Conservation (phyloP, 2,797 vertebrate genomes). For the Cossypha heuglini region DNA sequence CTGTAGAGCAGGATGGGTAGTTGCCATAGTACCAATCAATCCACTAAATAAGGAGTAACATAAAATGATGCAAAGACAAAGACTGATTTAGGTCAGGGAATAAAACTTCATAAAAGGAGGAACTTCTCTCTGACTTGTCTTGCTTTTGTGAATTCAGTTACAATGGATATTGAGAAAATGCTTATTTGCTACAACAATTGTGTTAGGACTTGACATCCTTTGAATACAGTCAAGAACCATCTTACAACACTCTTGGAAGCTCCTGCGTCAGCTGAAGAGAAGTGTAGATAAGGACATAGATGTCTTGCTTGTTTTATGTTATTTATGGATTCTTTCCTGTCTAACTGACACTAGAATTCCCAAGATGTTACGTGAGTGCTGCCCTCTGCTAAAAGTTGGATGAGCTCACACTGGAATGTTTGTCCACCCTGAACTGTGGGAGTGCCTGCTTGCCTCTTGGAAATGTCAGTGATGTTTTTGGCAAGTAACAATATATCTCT, state of each 20-base stretch:
- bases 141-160: slow-evolving; percentile 45
- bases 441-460: neutral
- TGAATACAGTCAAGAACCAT: neutral
- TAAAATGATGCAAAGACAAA: slow-evolving; percentile 77
- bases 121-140: slow-evolving; percentile 64
- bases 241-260: neutral
- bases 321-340: neutral
- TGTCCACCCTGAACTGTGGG: neutral
- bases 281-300: neutral
- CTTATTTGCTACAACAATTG: neutral
- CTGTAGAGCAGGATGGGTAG: slow-evolving; percentile 62
- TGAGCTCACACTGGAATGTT: neutral
- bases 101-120: slow-evolving; percentile 53
- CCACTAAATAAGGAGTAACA: slow-evolving; percentile 69
- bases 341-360: neutral
- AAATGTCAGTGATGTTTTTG: neutral
- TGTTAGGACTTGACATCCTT: slow-evolving; percentile 1
- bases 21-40: slow-evolving; percentile 79
- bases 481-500: fast-evolving
- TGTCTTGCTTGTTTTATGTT: neutral
- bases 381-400: neutral
- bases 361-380: fast-evolving
- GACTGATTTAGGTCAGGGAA: slow-evolving; percentile 75
- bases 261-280: neutral
- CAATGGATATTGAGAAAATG: slow-evolving; percentile 13